These are phyloP conservation scores for Nerophis lumbriciformis DNA, from an alignment of 2,113 vertebrate species.

Conservation along the genomic window DNA sequence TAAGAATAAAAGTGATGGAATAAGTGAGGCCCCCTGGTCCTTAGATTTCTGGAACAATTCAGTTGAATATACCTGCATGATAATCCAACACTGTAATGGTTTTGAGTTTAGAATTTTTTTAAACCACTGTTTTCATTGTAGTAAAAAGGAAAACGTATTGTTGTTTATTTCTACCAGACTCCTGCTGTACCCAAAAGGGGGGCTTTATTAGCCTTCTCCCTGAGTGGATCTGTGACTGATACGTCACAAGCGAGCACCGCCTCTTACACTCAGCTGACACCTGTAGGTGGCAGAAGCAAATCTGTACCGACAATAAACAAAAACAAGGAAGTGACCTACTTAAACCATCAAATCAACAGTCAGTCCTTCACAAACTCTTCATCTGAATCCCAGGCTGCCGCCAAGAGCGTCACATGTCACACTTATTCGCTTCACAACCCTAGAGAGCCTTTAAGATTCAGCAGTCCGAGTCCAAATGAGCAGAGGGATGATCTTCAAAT, in stretches of 20 bases:
- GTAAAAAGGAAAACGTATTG: background rate
- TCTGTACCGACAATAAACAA: slow-evolving; percentile 42
- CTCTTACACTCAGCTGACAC: slow-evolving; percentile 15
- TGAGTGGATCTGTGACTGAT: slow-evolving; percentile 32
- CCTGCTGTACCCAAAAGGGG: slow-evolving; percentile 61
- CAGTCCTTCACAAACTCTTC: background rate
- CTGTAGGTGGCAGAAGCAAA: slow-evolving; percentile 35
- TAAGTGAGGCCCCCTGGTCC: too few species aligned
- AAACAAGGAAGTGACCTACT: slow-evolving; percentile 6
- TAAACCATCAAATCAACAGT: slow-evolving; percentile 10
- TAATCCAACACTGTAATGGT: too few species aligned
- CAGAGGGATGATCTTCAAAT: slow-evolving; percentile 8
- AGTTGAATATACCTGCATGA: too few species aligned
- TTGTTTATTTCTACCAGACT: background rate
- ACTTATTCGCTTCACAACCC: slow-evolving; percentile 44
- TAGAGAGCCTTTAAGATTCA: background rate
- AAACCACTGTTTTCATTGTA: background rate
- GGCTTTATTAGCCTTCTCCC: slow-evolving; percentile 27
- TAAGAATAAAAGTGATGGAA: too few species aligned
- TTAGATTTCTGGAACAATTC: too few species aligned
- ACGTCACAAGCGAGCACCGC: slow-evolving; percentile 8
- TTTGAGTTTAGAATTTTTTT: too few species aligned
- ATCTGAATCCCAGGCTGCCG: slow-evolving; percentile 12
- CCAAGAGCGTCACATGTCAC: slow-evolving; percentile 37
- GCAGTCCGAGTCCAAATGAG: slow-evolving; percentile 21